Percentiles rank a stretch among this genome's conserved stretches.
phyloP scores from a whole-genome alignment of 2,888 invertebrate genomes.

The Neoscelio sp. region DNA sequence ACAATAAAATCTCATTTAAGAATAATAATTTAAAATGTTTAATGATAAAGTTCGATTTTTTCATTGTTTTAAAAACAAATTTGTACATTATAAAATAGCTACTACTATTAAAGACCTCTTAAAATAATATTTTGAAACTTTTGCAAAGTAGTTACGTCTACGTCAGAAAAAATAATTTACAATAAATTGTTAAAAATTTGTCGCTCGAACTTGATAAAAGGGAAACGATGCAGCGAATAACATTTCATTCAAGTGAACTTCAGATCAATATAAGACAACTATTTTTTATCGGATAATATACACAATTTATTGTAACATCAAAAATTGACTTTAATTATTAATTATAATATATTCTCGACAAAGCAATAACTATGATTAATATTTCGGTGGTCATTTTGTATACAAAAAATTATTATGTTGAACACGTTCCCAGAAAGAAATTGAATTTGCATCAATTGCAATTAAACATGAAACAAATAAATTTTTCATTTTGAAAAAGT shows the following conservation, averaged over 20 bases:
- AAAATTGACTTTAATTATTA: constrained; percentile 21
- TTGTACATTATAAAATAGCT: no score
- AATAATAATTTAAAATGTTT: no score
- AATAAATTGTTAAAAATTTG: background rate
- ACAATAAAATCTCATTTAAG: no score
- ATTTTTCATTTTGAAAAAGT: background rate
- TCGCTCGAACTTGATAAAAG: constrained; percentile 3
- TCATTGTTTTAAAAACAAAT: background rate
- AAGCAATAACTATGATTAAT: constrained; percentile 43
- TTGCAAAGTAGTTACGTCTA: constrained; percentile 12
- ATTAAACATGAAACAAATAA: constrained; percentile 7
- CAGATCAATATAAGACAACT: constrained; percentile 15
- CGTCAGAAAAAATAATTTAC: background rate
- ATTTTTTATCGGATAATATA: constrained; percentile 8
- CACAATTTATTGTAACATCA: constrained; percentile 27
- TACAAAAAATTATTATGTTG: background rate
- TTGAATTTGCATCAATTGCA: constrained; percentile 28
- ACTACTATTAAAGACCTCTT: no score
- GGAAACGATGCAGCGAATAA: constrained; percentile 49
- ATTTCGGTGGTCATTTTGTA: constrained; percentile 6
- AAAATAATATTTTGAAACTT: background rate
- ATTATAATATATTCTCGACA: no score
- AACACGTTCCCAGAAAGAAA: background rate
- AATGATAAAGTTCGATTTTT: no score
- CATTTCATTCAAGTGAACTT: constrained; percentile 61